Evolutionary conservation across 2,888 invertebrate genomes (phyloP).

Genomic region (Choreutis nemorana): DNA sequence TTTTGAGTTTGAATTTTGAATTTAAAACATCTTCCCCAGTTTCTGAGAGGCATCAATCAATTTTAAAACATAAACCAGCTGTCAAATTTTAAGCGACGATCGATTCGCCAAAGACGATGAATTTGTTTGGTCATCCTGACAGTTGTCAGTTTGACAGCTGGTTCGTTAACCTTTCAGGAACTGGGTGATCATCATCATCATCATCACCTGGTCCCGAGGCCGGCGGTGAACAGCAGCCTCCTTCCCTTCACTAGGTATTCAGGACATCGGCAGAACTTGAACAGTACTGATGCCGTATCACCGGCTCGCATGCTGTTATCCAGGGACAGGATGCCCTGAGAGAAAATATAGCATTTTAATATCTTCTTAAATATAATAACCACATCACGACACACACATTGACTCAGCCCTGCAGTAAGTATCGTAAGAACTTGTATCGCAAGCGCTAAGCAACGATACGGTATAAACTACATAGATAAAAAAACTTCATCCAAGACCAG

Average conservation of each 20-base stretch:
- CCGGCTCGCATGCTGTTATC: conserved; percentile 78
- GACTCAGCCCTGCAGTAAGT: too few relatives aligned
- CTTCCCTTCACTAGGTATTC: conserved; percentile 74
- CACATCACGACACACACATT: too few relatives aligned
- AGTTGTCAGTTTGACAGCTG: background rate
- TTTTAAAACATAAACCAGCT: background rate
- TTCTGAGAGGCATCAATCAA: background rate
- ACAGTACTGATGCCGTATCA: conserved; percentile 85
- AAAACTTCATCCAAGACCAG: too few relatives aligned
- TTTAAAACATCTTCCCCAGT: too few relatives aligned
- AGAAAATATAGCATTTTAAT: conserved; percentile 7
- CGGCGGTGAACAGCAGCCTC: conserved; percentile 50
- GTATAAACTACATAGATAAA: too few relatives aligned
- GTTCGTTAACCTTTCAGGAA: background rate
- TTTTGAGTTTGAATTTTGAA: too few relatives aligned
- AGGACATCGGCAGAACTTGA: conserved; percentile 88
- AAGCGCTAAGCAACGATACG: too few relatives aligned
- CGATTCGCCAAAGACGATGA: background rate
- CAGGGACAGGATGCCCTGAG: conserved; percentile 68
- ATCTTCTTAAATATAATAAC: too few relatives aligned
- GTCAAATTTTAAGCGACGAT: background rate
- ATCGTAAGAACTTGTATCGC: too few relatives aligned
- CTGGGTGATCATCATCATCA: background rate
- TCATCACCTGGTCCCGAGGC: conserved; percentile 70
- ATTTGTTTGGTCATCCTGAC: background rate